phyloP scores from a whole-genome alignment of 2,888 invertebrate species.

The Elysia crispata region DNA sequence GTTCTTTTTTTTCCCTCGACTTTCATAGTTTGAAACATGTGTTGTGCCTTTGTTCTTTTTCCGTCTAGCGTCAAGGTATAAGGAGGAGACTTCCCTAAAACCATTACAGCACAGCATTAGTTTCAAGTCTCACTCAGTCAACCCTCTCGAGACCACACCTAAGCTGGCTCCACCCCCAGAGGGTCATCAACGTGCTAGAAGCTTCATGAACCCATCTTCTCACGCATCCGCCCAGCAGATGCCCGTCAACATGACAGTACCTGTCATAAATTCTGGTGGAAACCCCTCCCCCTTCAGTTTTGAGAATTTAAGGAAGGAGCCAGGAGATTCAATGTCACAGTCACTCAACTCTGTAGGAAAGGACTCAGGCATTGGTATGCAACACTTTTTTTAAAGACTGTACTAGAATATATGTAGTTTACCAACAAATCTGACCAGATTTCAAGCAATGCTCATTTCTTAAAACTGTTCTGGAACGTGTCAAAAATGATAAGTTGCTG shows the following conservation, averaged over 20 bases:
- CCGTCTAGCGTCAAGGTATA: neutral
- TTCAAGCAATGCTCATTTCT: too few relatives aligned
- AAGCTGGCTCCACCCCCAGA: slow-evolving; percentile 14
- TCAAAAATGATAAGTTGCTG: too few relatives aligned
- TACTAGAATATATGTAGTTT: too few relatives aligned
- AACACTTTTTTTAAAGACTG: too few relatives aligned
- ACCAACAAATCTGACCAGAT: too few relatives aligned
- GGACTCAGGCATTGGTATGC: slow-evolving; percentile 66
- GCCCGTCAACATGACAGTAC: neutral
- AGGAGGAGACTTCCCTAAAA: slow-evolving; percentile 41
- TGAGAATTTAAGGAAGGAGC: slow-evolving; percentile 1
- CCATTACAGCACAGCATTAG: slow-evolving; percentile 35
- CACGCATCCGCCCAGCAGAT: neutral
- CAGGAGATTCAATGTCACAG: slow-evolving; percentile 44
- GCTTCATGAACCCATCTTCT: neutral
- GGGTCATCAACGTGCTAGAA: slow-evolving; percentile 1
- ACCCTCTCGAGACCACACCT: slow-evolving; percentile 34
- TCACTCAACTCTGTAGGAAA: slow-evolving; percentile 54
- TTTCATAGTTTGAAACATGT: too few relatives aligned
- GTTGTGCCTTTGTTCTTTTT: too few relatives aligned
- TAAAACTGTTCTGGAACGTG: too few relatives aligned
- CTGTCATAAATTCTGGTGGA: slow-evolving; percentile 12
- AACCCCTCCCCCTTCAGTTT: slow-evolving; percentile 19
- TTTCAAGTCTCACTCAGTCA: slow-evolving; percentile 45
- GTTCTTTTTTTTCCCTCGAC: too few relatives aligned